Base-by-base conservation (phyloP, 1,140 invertebrate genomes). In the Batillaria attramentaria region DNA sequence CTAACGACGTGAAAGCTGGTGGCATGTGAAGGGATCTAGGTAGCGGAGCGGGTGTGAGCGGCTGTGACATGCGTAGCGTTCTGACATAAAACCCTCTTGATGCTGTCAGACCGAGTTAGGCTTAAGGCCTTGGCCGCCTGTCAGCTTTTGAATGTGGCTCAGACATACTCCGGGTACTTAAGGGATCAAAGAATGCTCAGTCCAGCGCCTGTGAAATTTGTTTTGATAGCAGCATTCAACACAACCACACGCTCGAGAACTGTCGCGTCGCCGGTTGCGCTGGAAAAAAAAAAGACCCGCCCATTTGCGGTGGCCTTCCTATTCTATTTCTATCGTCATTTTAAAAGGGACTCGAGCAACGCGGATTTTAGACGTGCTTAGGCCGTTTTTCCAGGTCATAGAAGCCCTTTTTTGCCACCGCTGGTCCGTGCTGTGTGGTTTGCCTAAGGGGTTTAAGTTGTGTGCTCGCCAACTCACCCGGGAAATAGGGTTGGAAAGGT, bases 41-140 rank as follows among this genome's bases (percentile, higher is more conserved):
- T 57, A 42, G 57, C 35, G 33, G 28, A 57, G 50, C 73, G 73
- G 37, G 73, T 1, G 54, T 42, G 57, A 75, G 37, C 57, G 20
- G 54, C 39, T 18, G 16, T 75, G 73, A 75, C 73, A 62, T 33
- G 54, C 73, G 31, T 18, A 31, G 50, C 54, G 73, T 8, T 4
- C n/a, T 75, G 73, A 60, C 73, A 62, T 62, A 75, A 75, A 75
- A 33, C 57, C 73, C 73, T 75, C 73, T 75, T 65, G 73, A 50
- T 35, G 73, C 73, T 75, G 73, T 65, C 73, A 75, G 54, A 18
- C 54, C 57, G 24, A 31, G 73, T 75, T 74, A 74, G 54, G 57
- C 24, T 54, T 42, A 24, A 28, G 35, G 3, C 28, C n/a, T n/a
- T 16, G 18, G 46, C n/a, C 33, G 33, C 50, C 46, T 74, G 46